Percentiles rank a stretch among this genome's conserved stretches.
These are phyloP conservation scores for Tethya wilhelma DNA, from an alignment of 37 sponge, comb jelly and placozoan genomes.

Conservation along the genomic window DNA sequence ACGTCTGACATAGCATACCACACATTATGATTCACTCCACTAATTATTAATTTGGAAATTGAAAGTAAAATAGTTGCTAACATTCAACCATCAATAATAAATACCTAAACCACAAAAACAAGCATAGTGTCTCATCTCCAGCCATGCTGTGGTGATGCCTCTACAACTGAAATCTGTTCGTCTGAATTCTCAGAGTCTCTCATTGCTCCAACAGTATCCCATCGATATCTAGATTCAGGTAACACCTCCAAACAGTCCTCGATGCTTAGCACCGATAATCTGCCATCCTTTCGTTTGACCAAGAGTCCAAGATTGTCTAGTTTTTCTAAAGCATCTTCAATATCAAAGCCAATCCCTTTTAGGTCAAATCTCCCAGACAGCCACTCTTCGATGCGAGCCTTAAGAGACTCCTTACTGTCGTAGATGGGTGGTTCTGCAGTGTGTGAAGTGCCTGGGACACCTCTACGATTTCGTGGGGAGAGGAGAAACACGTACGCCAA, in stretches of 20 bases:
- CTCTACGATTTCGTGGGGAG: conserved; percentile 67
- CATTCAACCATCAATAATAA: too few relatives aligned
- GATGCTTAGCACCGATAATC: conserved; percentile 53
- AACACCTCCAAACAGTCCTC: conserved; percentile 73
- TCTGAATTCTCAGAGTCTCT: conserved; percentile 58
- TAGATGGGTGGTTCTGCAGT: conserved; percentile 39
- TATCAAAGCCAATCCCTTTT: conserved; percentile 58
- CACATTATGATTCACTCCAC: too few relatives aligned
- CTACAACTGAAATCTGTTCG: background rate
- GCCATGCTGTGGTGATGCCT: background rate
- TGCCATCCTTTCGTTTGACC: conserved; percentile 29
- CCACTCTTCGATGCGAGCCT: conserved; percentile 74
- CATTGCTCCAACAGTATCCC: conserved; percentile 48
- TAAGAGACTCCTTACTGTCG: conserved; percentile 61
- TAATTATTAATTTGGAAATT: too few relatives aligned
- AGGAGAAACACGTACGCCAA: conserved; percentile 85
- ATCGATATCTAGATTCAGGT: conserved; percentile 44
- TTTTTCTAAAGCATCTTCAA: conserved; percentile 69
- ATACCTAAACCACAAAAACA: too few relatives aligned
- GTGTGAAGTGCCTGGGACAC: conserved; percentile 60
- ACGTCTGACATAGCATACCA: too few relatives aligned
- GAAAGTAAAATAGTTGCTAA: too few relatives aligned
- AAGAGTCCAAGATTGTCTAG: conserved; percentile 71
- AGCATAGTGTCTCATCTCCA: too few relatives aligned
- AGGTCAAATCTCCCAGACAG: conserved; percentile 45